These are phyloP conservation scores for Drosophila erecta DNA, from an alignment of 1,140 invertebrate species.

Conservation along the genomic window DNA sequence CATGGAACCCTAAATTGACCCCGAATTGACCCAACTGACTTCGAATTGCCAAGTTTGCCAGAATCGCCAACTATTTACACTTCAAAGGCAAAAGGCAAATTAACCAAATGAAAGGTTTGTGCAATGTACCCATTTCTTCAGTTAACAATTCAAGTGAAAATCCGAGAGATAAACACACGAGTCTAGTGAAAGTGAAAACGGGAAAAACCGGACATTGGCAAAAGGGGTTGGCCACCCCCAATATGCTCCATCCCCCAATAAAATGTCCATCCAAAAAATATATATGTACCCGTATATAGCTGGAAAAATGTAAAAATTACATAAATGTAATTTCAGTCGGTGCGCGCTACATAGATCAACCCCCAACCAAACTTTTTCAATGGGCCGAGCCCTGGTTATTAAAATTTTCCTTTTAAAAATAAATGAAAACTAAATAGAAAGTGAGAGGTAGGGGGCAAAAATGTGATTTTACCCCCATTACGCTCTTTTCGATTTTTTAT, in stretches of 20 bases:
- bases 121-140: conserved; percentile 40
- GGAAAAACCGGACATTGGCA: conserved; percentile 27
- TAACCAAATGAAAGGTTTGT: conserved; percentile 71
- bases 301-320: conserved; percentile 54
- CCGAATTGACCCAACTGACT: not conserved
- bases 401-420: conserved; percentile 80
- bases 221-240: conserved; percentile 31
- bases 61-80: conserved; percentile 31
- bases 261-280: conserved; percentile 8
- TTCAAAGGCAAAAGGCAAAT: conserved; percentile 69
- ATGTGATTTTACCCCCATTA: conserved; percentile 78
- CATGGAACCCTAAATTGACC: not conserved
- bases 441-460: conserved; percentile 41
- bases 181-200: not conserved
- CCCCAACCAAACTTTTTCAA: not conserved
- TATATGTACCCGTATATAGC: conserved; percentile 4
- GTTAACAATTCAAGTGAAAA: conserved; percentile 36
- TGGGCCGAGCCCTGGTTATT: conserved; percentile 68
- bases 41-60: not conserved
- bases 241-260: conserved; percentile 10
- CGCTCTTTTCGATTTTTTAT: conserved; percentile 25
- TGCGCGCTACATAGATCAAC: not conserved
- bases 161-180: conserved; percentile 23
- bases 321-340: conserved; percentile 63
- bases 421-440: conserved; percentile 82